Conservation (phyloP, 2,797 vertebrate genomes). For the Sebastes trivittatus region DNA sequence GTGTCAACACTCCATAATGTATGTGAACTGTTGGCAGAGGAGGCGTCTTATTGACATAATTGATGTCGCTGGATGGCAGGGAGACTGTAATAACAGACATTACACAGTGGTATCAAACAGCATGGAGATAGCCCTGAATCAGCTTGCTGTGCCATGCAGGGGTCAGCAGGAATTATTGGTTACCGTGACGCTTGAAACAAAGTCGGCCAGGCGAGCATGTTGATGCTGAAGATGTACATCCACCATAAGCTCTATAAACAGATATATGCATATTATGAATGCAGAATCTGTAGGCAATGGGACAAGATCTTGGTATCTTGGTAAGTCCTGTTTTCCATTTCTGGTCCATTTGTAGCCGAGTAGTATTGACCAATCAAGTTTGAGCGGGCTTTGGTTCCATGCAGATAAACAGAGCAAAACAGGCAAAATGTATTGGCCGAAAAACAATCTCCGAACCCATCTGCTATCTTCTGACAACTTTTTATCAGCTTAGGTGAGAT, state of each 20-base stretch:
- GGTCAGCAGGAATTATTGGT: constrained; percentile 56
- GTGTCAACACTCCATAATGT: constrained; percentile 61
- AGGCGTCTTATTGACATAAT: constrained; percentile 66
- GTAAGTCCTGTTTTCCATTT: neutral
- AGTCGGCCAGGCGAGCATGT: constrained; percentile 8
- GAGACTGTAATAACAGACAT: constrained; percentile 58
- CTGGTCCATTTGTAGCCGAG: neutral
- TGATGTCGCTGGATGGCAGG: constrained; percentile 60
- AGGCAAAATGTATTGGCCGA: neutral
- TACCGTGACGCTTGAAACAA: constrained; percentile 27
- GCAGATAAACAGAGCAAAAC: neutral
- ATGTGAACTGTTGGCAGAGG: constrained; percentile 52
- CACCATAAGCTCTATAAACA: accelerated
- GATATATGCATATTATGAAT: neutral
- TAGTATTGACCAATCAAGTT: neutral
- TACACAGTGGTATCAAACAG: constrained; percentile 41
- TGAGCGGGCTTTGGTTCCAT: neutral
- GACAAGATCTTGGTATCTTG: neutral
- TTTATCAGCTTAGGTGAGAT: neutral
- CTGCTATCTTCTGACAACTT: neutral
- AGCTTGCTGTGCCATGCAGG: constrained; percentile 15
- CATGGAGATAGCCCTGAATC: constrained; percentile 47
- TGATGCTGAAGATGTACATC: constrained; percentile 9
- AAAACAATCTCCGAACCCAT: neutral
- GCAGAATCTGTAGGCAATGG: neutral